Evolutionary conservation across 1,140 invertebrate species (phyloP), one percentile per base, ranked within the genome.

Genomic region (Adoxophyes honmai): DNA sequence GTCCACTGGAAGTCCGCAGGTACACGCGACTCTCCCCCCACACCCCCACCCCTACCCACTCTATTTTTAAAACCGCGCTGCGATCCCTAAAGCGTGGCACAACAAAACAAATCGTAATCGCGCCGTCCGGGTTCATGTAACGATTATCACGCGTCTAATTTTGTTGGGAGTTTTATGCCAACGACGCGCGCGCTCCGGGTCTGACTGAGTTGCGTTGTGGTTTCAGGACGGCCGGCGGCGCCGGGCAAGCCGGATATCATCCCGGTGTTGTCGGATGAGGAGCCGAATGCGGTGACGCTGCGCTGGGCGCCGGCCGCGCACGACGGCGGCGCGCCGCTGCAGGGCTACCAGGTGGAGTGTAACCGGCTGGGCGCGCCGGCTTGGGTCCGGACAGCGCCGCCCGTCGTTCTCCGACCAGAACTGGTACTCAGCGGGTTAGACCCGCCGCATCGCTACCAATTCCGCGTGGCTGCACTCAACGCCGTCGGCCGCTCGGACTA

Each of bases 271-370:
- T 90, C 91, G 13, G 92, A 93, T 15, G 90, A 93, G 21, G 94
- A 95, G 68, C 94, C 95, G 10, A 94, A 96, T 76, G 93, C 97
- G n/a, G 94, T 97, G 1, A 95, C 95, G 15, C 91, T 99, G 52
- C 91, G 93, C 62, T 98, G 97, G 97, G 91, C 93, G 56, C 91
- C 94, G 34, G 96, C 97, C 33, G 81, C 90, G 34, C 92, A 92
- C 70, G 96, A 98, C 89, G 97, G 97, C 21, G 98, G 97, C 15
- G 95, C 97, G 5, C 94, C 96, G 8, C 94, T 99, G 63, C 93
- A 93, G 52, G 96, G 95, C 1, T 96, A 96, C 66, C 86, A 94
- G 37, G 94, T 96, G 18, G 95, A 96, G 80, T 95, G 95, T 81
- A 92, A 94, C 52, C 91, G 94, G 38, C 90, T 94, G 34, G 94